Base-by-base conservation (phyloP, 2,797 vertebrate genomes). In the Fringilla coelebs region DNA sequence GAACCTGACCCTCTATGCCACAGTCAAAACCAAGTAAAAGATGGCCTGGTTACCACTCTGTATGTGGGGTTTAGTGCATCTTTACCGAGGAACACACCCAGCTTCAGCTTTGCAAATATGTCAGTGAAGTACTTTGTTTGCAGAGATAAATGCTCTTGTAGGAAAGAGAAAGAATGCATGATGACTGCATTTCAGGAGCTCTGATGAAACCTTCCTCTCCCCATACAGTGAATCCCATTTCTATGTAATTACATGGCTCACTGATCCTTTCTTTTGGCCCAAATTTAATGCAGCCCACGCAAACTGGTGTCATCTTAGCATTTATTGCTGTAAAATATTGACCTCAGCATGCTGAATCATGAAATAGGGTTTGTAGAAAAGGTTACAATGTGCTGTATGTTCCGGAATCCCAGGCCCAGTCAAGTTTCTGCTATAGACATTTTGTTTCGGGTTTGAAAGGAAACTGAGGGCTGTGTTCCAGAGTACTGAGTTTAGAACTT, bases 281-380 rank as follows among this genome's bases (percentile, higher is more conserved):
- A 90, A 41, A 80, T 94, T 79, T 86, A 79, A 93, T 41, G 52
- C 70, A 90, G 57, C 46, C 93, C 76, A 88, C 21, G 13, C 31
- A 95, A 93, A 85, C 32, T 89, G 49, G 58, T 94, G 71, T 75
- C 66, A 80, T 81, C 80, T 82, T 73, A 60, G 32, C 8, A 2
- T n/a, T 94, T 83, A 79, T 89, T 93, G 94, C 60, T 29, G 71
- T 91, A 87, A 95, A 90, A 91, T 85, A 94, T 55, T 71, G 85
- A 92, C 88, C 85, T 93, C 91, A 84, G 63, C 28, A 57, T 79
- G 74, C 52, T 96, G 91, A 96, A 68, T 92, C 70, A 91, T 79
- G 87, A 86, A 93, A 80, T n/a, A 54, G 22, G 51, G 24, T 61
- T 91, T 91, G 68, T 55, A 74, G 49, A 48, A 90, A 94, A 79